These are phyloP conservation scores for Chalcosyrphus nemorum DNA, from an alignment of 2,888 invertebrate genomes.

Conservation along the genomic window DNA sequence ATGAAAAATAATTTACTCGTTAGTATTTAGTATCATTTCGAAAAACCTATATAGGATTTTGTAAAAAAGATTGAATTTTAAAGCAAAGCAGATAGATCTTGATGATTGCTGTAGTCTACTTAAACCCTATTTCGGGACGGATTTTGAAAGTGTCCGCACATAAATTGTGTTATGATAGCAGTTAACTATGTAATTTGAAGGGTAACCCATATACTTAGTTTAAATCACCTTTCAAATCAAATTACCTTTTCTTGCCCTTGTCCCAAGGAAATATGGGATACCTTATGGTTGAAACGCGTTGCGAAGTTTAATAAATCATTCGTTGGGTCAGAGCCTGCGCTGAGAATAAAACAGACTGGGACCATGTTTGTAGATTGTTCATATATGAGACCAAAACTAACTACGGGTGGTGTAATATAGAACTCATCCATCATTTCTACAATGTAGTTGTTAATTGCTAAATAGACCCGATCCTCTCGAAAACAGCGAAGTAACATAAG, in stretches of 20 bases:
- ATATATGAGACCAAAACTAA: constrained; percentile 90
- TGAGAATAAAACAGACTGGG: constrained; percentile 95
- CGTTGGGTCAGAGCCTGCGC: constrained; percentile 97
- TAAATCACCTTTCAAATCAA: no score
- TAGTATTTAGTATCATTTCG: no score
- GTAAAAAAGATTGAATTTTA: no score
- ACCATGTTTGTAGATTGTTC: constrained; percentile 92
- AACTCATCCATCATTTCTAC: constrained; percentile 92
- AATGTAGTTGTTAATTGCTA: constrained; percentile 93
- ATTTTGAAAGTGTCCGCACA: no score
- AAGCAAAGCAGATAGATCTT: no score
- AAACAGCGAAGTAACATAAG: constrained; percentile 94
- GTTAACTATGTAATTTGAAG: no score
- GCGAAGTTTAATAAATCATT: constrained; percentile 92
- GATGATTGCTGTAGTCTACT: no score
- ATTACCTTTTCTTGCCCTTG: constrained; percentile 94
- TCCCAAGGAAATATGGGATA: constrained; percentile 94
- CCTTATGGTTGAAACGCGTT: constrained; percentile 87
- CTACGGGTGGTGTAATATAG: constrained; percentile 93
- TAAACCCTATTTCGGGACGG: no score
- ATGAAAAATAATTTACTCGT: no score
- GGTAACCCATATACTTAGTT: no score
- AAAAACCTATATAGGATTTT: no score
- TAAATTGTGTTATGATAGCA: no score
- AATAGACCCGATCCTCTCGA: constrained; percentile 93